Evolutionary conservation across 2,797 vertebrate species (phyloP).

Genomic region (Aeoliscus strigatus): DNA sequence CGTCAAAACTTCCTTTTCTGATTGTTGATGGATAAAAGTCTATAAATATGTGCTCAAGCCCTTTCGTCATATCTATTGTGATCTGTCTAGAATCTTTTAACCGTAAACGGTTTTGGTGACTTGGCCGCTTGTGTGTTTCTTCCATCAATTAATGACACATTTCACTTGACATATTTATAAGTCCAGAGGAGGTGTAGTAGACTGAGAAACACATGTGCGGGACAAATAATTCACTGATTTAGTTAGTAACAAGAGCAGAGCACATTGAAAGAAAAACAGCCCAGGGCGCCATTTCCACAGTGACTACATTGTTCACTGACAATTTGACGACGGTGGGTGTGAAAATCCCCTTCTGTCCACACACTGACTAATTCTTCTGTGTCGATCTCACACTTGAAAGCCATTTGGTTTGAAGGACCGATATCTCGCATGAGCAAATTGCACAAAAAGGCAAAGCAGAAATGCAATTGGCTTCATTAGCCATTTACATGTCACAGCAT

Average conservation of each 20-base stretch:
- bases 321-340: slow-evolving; percentile 47
- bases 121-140: slow-evolving; percentile 35
- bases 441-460: no score
- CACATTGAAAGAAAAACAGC: slow-evolving; percentile 58
- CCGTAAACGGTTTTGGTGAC: slow-evolving; percentile 35
- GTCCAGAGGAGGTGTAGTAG: slow-evolving; percentile 47
- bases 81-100: no score
- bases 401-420: slow-evolving; percentile 15
- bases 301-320: slow-evolving; percentile 60
- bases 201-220: slow-evolving; percentile 52
- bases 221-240: slow-evolving; percentile 67
- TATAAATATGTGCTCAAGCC: no score
- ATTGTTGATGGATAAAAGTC: no score
- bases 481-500: slow-evolving; percentile 18
- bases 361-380: slow-evolving; percentile 20
- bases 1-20: slow-evolving; percentile 14
- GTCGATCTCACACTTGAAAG: slow-evolving; percentile 3
- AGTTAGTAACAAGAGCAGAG: slow-evolving; percentile 51
- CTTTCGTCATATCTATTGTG: no score
- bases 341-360: slow-evolving; percentile 32
- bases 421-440: slow-evolving; percentile 8
- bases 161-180: slow-evolving; percentile 66
- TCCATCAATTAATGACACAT: slow-evolving; percentile 54
- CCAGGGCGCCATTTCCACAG: slow-evolving; percentile 50
- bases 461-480: slow-evolving; percentile 29